These are phyloP conservation scores for Phoronis australis DNA, from an alignment of 2,888 invertebrate genomes.

Conservation along the genomic window DNA sequence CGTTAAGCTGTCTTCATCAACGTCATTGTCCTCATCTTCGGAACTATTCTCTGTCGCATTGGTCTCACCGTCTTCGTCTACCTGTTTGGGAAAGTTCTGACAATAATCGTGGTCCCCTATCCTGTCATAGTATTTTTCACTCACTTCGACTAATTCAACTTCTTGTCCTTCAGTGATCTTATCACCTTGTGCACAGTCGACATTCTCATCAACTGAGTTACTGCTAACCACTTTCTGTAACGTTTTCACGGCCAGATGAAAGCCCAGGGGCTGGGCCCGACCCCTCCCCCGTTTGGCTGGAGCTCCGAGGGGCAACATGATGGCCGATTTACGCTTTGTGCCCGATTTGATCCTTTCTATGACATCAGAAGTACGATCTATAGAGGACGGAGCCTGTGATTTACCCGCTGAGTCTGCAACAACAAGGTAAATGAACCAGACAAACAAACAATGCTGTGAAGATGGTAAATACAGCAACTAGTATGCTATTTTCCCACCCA, in stretches of 20 bases:
- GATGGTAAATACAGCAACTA: too few species aligned
- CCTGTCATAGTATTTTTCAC: slow-evolving; percentile 20
- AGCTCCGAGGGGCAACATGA: slow-evolving; percentile 29
- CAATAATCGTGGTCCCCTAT: slow-evolving; percentile 63
- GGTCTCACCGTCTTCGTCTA: background rate
- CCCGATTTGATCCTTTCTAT: slow-evolving; percentile 13
- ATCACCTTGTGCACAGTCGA: background rate
- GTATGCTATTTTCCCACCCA: too few species aligned
- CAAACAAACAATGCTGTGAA: too few species aligned
- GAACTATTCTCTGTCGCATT: background rate
- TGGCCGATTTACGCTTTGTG: slow-evolving; percentile 24
- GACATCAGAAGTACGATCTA: slow-evolving; percentile 10
- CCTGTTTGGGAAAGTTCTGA: slow-evolving; percentile 12
- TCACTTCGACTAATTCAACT: slow-evolving; percentile 2
- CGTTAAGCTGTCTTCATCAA: background rate
- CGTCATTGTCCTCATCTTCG: background rate
- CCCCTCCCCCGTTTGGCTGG: slow-evolving; percentile 25
- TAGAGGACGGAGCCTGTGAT: slow-evolving; percentile 7
- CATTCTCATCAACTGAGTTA: background rate
- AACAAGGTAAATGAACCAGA: too few species aligned
- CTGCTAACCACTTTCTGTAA: slow-evolving; percentile 21
- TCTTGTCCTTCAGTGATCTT: background rate
- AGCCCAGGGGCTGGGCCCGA: background rate
- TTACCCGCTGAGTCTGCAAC: too few species aligned
- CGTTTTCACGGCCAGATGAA: slow-evolving; percentile 6